Evolutionary conservation across 2,888 invertebrate genomes (phyloP).

Genomic region (Parascotia fuliginaria): DNA sequence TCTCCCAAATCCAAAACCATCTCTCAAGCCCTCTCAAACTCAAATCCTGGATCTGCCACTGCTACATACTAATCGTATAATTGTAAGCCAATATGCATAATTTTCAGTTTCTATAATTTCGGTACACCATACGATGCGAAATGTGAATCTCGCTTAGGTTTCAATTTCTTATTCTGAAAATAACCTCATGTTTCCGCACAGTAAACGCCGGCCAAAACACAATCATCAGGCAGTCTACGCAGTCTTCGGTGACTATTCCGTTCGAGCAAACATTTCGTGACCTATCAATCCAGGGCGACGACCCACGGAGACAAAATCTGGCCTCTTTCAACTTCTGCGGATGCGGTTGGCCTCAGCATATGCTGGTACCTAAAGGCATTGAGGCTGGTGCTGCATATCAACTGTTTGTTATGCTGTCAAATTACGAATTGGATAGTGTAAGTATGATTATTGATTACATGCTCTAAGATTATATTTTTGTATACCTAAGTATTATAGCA

Average conservation of each 20-base stretch:
- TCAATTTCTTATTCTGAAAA: no score
- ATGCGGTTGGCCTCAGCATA: conserved; percentile 87
- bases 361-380: conserved; percentile 84
- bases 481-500: no score
- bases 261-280: conserved; percentile 86
- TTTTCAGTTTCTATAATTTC: no score
- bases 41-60: no score
- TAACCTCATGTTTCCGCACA: no score
- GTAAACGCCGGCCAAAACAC: conserved; percentile 85
- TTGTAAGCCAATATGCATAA: no score
- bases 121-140: no score
- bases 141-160: no score
- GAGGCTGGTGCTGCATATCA: conserved; percentile 69
- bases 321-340: conserved; percentile 86
- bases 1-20: no score
- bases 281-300: conserved; percentile 62
- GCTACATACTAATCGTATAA: no score
- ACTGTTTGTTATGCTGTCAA: conserved; percentile 80
- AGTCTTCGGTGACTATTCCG: conserved; percentile 87
- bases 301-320: conserved; percentile 51
- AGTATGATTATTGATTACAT: conserved; percentile 39
- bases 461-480: no score
- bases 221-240: conserved; percentile 84
- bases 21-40: no score
- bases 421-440: conserved; percentile 77